phyloP scores from a whole-genome alignment of 2,888 invertebrate species.

The Globia sparganii region DNA sequence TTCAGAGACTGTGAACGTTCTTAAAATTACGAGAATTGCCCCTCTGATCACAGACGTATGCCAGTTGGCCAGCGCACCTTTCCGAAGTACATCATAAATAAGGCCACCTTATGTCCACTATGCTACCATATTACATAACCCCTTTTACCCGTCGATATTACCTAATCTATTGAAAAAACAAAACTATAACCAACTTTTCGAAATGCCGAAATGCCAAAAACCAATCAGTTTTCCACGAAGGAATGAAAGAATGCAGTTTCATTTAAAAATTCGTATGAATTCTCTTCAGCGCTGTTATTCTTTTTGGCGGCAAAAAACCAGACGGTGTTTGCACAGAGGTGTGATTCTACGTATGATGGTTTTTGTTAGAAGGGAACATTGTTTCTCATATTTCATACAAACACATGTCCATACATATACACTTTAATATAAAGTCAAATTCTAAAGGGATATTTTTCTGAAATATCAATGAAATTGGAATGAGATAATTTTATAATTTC shows the following conservation, averaged over 20 bases:
- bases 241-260: conserved; percentile 47
- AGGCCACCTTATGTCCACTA: background rate
- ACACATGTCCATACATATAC: background rate
- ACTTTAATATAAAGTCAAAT: background rate
- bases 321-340: conserved; percentile 30
- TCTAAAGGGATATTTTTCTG: conserved; percentile 12
- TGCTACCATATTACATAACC: too few species aligned
- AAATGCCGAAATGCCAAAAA: conserved; percentile 36
- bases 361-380: conserved; percentile 48
- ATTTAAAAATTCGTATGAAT: conserved; percentile 46
- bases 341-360: conserved; percentile 22
- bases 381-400: conserved; percentile 36
- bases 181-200: background rate
- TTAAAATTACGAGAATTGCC: too few species aligned
- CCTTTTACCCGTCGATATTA: background rate
- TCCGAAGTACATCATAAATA: background rate
- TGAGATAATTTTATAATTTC: background rate
- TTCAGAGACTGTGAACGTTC: too few species aligned
- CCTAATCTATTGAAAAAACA: background rate
- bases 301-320: conserved; percentile 31
- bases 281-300: conserved; percentile 21
- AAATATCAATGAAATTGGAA: background rate
- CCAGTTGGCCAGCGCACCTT: background rate
- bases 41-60: too few species aligned
- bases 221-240: conserved; percentile 52